Evolutionary conservation across 1,140 invertebrate genomes (phyloP), one percentile per base, ranked within the genome.

Genomic region (Geopemphigus sp.): DNA sequence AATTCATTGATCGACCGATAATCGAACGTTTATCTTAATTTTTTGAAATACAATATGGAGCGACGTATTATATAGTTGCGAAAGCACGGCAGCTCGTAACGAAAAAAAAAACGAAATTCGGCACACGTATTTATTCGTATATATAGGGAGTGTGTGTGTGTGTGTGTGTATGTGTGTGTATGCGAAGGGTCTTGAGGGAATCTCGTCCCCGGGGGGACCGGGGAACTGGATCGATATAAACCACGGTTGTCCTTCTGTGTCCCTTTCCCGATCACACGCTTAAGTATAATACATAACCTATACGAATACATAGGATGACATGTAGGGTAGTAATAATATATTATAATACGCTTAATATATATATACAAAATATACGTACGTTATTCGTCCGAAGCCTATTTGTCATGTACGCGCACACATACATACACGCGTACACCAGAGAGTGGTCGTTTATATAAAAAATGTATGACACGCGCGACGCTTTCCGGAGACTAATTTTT

Each of bases 171-270:
- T 61, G 29, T 17, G 39, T 68, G 22, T 24, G 19, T 15, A 32
- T 66, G 22, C n/a, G 26, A 12, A 66, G 19, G n/a, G 39, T 22
- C 12, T 50, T 11, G 47, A 11, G 47, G 47, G 4, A 11, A 39
- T 3, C 8, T 39, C 8, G 32, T 8, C 32, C 32, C 32, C 32
- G 47, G 47, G 47, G 47, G 14, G 14, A 11, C 47, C 47, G n/a
- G 50, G 24, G 47, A 68, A 68, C 24, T 29, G 47, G 68, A 72
- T 72, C 68, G 68, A 72, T 72, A 72, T 72, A 29, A 72, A 72
- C 68, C 29, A 24, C 47, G 24, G 26, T 47, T 47, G 47, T 72
- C 6, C 24, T 72, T 17, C 15, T n/a, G 47, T 47, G 68, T 53
- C 68, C 47, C 68, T 72, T 72, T 72, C 53, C 68, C 68, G 29